Base-by-base conservation (phyloP, 1,140 invertebrate genomes). In the Trigoniulus corallinus region DNA sequence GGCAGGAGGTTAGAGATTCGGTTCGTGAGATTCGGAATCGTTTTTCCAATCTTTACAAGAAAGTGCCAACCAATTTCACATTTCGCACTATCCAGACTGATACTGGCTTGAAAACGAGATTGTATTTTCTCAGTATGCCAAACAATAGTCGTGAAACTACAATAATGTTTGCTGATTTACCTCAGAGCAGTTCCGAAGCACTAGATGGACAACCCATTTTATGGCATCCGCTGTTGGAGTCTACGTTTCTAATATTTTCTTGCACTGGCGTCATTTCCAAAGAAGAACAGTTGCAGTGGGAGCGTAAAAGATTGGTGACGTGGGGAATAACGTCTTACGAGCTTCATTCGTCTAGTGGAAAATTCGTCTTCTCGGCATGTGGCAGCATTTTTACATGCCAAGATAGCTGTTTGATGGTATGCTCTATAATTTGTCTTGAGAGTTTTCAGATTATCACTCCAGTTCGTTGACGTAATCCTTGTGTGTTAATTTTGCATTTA, bases 321-420 rank as follows among this genome's bases (percentile, higher is more conserved):
- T 92, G 86, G 78, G 93, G 93, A 20, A 93, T 97, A 44, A 92
- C 87, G 1, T 85, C 85, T 12, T 97, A 93, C 62, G 88, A 95
- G 62, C 69, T 92, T 41, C 83, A 92, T 61, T 72, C 75, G 21
- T 72, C 74, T 2, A 77, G 79, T 46, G 87, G 87, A 21, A 80
- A 82, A 61, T 78, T 96, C 57, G 78, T 95, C 21, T 95, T 96
- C 67, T 85, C 89, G 37, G 84, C 87, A 53, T 80, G 82, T 0
- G 85, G 85, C 56, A 83, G 80, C 54, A 69, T 95, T 41, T 94
- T 75, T 63, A 77, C 83, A 54, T 86, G 83, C 65, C 63, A 78
- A 49, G 84, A 88, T 62, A 34, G 29, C 15, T 7, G 29, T 15
- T 34, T 34, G 15, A 34, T 34, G 29, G 29, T 34, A 34, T 34